Evolutionary conservation across 1,140 invertebrate species (phyloP).

Genomic region (Drosophila lacteicornis): DNA sequence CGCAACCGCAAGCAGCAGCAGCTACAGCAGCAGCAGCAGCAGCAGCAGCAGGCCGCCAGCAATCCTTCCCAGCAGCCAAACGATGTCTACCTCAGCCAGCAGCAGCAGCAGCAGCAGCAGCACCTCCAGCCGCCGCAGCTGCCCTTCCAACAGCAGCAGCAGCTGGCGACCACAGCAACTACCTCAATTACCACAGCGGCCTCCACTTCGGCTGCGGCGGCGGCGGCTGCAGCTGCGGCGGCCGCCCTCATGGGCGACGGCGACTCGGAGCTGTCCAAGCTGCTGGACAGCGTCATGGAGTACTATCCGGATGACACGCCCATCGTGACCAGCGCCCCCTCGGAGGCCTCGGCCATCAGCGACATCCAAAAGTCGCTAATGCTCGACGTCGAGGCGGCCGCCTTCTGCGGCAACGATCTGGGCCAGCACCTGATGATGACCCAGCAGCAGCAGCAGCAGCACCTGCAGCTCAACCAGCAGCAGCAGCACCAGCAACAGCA

Average conservation of each 20-base stretch:
- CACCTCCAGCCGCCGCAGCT: conserved; percentile 76
- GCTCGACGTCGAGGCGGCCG: conserved; percentile 89
- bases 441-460: conserved; percentile 84
- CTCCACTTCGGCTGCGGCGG: conserved; percentile 59
- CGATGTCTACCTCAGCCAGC: conserved; percentile 87
- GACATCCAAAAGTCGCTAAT: conserved; percentile 96
- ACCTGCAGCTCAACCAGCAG: conserved; percentile 84
- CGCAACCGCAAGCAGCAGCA: conserved; percentile 78
- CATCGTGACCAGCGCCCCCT: conserved; percentile 85
- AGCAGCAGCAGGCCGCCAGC: conserved; percentile 61
- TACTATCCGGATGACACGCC: conserved; percentile 88
- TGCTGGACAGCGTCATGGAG: conserved; percentile 94
- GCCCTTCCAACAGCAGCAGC: conserved; percentile 66
- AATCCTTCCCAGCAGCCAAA: conserved; percentile 78
- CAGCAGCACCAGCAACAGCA: conserved; percentile 84
- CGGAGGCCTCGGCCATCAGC: conserved; percentile 90
- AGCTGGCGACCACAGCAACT: conserved; percentile 79
- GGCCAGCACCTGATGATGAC: conserved; percentile 63
- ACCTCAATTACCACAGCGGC: conserved; percentile 77
- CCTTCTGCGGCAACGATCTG: conserved; percentile 87
- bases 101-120: conserved; percentile 73
- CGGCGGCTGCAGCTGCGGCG: conserved; percentile 49
- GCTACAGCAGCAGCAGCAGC: conserved; percentile 59
- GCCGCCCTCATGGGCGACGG: conserved; percentile 58
- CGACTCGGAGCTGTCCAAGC: conserved; percentile 91